These are phyloP conservation scores for Orchestes rusci DNA, from an alignment of 2,888 invertebrate genomes.

Conservation along the genomic window DNA sequence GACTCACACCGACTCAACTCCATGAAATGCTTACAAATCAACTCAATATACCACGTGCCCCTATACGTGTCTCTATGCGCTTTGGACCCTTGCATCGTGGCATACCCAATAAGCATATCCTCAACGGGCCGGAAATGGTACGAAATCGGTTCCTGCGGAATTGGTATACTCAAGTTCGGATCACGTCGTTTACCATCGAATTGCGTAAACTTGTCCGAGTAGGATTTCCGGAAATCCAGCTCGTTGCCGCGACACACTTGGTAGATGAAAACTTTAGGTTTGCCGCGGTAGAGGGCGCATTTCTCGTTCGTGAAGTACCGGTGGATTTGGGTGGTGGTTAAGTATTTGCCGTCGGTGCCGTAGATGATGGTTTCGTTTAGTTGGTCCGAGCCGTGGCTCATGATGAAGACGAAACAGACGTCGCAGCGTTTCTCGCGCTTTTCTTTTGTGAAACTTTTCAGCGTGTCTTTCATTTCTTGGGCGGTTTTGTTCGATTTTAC, in stretches of 20 bases:
- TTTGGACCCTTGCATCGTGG: slow-evolving; percentile 51
- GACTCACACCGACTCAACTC: slow-evolving; percentile 54
- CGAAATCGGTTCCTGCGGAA: background rate
- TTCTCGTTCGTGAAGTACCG: slow-evolving; percentile 51
- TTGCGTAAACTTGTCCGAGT: slow-evolving; percentile 17
- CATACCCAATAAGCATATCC: slow-evolving; percentile 57
- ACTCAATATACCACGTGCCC: slow-evolving; percentile 67
- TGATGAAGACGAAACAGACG: slow-evolving; percentile 57
- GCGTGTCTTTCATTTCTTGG: slow-evolving; percentile 43
- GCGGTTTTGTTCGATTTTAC: slow-evolving; percentile 19
- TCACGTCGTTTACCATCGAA: slow-evolving; percentile 6
- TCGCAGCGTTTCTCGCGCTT: slow-evolving; percentile 46
- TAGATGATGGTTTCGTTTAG: slow-evolving; percentile 47
- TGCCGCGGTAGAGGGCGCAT: slow-evolving; percentile 49
- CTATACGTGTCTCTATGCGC: slow-evolving; percentile 52
- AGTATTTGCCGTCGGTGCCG: slow-evolving; percentile 50
- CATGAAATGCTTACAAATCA: slow-evolving; percentile 58
- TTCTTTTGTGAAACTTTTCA: slow-evolving; percentile 43
- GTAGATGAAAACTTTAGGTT: slow-evolving; percentile 66
- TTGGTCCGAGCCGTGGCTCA: slow-evolving; percentile 56
- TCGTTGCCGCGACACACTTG: slow-evolving; percentile 52
- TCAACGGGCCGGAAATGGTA: slow-evolving; percentile 38
- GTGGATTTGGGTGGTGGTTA: slow-evolving; percentile 49
- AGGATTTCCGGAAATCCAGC: too few relatives aligned
- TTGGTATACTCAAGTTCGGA: background rate